These are phyloP conservation scores for Plebejus argus DNA, from an alignment of 2,888 invertebrate genomes.

Conservation along the genomic window DNA sequence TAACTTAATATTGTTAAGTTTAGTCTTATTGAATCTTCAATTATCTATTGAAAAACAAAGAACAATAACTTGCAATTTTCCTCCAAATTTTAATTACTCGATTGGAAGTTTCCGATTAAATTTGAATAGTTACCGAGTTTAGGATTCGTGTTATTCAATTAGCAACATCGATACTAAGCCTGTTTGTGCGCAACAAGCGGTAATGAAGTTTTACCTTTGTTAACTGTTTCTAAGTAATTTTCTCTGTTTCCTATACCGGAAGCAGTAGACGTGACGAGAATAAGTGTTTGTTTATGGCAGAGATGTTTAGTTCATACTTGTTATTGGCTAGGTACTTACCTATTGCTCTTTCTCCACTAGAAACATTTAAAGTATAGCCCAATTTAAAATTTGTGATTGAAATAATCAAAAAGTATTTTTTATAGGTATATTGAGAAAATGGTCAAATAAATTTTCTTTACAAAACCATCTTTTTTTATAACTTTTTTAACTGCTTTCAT, in stretches of 20 bases:
- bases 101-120: conserved; percentile 3
- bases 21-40: too few relatives aligned
- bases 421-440: too few relatives aligned
- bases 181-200: conserved; percentile 14
- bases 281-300: not conserved
- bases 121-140: conserved; percentile 16
- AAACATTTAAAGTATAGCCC: too few relatives aligned
- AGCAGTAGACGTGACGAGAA: not conserved
- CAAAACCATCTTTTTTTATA: too few relatives aligned
- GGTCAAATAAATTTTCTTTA: too few relatives aligned
- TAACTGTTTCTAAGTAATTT: conserved; percentile 5
- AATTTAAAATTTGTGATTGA: too few relatives aligned
- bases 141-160: conserved; percentile 18
- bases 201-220: conserved; percentile 21
- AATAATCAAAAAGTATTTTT: too few relatives aligned
- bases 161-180: conserved; percentile 19
- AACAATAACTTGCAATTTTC: not conserved
- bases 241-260: conserved; percentile 11
- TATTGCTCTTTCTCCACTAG: too few relatives aligned
- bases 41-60: not conserved
- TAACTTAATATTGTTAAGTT: too few relatives aligned
- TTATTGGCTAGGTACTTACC: too few relatives aligned
- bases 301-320: too few relatives aligned
- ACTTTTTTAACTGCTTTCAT: too few relatives aligned
- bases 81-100: conserved; percentile 17